Percentiles rank a stretch among this genome's conserved stretches.
These are phyloP conservation scores for Grammatotria lemairii DNA, from an alignment of 2,113 vertebrate genomes.

Conservation along the genomic window DNA sequence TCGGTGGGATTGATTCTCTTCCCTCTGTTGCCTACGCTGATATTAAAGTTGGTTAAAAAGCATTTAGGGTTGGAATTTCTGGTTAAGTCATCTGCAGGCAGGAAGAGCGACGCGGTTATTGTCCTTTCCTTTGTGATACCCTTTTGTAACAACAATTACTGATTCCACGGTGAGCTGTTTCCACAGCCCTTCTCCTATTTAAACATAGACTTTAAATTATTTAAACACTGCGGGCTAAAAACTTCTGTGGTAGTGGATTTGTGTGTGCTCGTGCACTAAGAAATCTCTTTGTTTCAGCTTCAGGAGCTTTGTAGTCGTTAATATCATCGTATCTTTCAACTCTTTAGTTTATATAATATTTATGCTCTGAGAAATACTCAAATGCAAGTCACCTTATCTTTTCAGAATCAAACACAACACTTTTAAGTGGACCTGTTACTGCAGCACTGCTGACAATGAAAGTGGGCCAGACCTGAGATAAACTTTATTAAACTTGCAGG, in stretches of 20 bases:
- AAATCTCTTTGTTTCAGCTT: not conserved
- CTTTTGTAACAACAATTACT: not conserved
- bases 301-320: not conserved
- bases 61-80: not conserved
- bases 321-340: not conserved
- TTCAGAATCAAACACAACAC: not conserved
- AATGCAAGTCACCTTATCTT: not conserved
- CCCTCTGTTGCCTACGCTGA: not conserved
- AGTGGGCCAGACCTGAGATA: not conserved
- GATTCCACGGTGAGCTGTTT: too few relatives aligned
- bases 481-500: not conserved
- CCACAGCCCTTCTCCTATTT: not conserved
- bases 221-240: not conserved
- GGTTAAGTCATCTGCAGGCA: not conserved
- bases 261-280: not conserved
- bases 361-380: not conserved
- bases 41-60: not conserved
- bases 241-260: not conserved
- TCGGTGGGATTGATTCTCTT: not conserved
- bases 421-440: not conserved
- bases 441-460: not conserved
- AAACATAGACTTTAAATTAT: not conserved
- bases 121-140: not conserved
- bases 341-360: not conserved
- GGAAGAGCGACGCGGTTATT: not conserved